Evolutionary conservation across 2,113 vertebrate genomes (phyloP), one percentile per base, ranked within the genome.

Genomic region (Bolborhynchus lineola): DNA sequence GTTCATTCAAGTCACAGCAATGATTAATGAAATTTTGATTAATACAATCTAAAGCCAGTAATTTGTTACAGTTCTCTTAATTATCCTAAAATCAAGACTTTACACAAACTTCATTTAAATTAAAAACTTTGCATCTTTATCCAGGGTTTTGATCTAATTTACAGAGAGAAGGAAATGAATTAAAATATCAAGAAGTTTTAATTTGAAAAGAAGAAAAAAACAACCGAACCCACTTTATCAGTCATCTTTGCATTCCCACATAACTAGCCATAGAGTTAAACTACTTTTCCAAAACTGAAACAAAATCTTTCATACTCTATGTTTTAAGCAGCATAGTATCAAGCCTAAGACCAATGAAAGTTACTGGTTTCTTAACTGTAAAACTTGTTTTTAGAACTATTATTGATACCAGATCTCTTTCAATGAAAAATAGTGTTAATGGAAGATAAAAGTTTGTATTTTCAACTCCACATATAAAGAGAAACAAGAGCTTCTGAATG

Each of bases 11-110:
- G 50, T 78, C 72, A 90, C 12, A 88, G 64, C 29, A 88, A 80
- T 50, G 46, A 94, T 67, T 82, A 93, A 90, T 80, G 67, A 92
- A 76, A 88, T 93, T 35, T 11, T 82, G 59, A 86, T 90, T 71
- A 92, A 92, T 57, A 67, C 21, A 94, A 44, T 53, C 72, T 74
- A 78, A 83, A 90, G 50, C 21, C 60, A 90, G 46, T 75, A 77
- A 94, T 77, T 68, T 80, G 41, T 62, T 64, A 82, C 23, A 78
- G n/a, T 60, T 88, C 59, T 90, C 57, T 86, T 88, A 64, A 88
- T 79, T 35, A 90, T 55, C 57, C 47, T 69, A 39, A 76, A 72
- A 89, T 18, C 37, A 24, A 93, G 65, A 86, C 35, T 74, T 90
- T 33, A 89, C 26, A 60, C 15, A 91, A 91, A 84, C 69, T 89